Evolutionary conservation across 2,888 invertebrate species (phyloP).

Genomic region (Argyresthia goedartella): DNA sequence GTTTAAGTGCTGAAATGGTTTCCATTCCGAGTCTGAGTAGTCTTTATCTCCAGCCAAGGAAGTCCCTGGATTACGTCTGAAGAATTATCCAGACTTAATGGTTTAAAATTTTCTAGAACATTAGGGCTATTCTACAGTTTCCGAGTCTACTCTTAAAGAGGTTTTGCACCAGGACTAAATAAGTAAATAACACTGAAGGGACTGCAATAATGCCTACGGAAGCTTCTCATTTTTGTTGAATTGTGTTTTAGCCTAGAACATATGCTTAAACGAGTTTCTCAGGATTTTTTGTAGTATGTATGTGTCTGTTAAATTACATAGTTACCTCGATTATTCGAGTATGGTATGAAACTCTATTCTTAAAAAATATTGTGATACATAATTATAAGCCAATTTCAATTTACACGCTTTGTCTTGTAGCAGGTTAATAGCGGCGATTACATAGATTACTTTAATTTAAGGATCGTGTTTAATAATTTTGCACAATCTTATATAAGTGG

Average conservation of each 20-base stretch:
- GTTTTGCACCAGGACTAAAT: too few relatives aligned
- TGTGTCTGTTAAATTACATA: too few relatives aligned
- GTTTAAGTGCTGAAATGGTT: too few relatives aligned
- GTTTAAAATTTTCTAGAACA: not conserved
- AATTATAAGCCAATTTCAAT: not conserved
- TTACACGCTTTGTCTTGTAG: conserved; percentile 1
- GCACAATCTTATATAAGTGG: not conserved
- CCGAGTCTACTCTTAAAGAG: too few relatives aligned
- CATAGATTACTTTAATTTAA: conserved; percentile 4
- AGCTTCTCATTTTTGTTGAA: too few relatives aligned
- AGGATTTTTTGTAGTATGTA: too few relatives aligned
- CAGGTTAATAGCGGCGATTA: conserved; percentile 5
- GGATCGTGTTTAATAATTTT: not conserved
- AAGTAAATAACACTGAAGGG: not conserved
- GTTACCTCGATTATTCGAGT: too few relatives aligned
- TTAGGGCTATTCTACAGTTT: not conserved
- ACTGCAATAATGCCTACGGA: too few relatives aligned
- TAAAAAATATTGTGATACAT: too few relatives aligned
- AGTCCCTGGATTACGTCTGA: not conserved
- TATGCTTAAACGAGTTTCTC: too few relatives aligned
- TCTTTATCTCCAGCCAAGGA: not conserved
- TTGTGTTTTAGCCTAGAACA: too few relatives aligned
- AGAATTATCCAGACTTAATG: not conserved
- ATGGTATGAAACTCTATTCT: too few relatives aligned
- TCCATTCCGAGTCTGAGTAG: conserved; percentile 1